phyloP scores from a whole-genome alignment of 2,888 invertebrate genomes.

The Platycnemis pennipes region DNA sequence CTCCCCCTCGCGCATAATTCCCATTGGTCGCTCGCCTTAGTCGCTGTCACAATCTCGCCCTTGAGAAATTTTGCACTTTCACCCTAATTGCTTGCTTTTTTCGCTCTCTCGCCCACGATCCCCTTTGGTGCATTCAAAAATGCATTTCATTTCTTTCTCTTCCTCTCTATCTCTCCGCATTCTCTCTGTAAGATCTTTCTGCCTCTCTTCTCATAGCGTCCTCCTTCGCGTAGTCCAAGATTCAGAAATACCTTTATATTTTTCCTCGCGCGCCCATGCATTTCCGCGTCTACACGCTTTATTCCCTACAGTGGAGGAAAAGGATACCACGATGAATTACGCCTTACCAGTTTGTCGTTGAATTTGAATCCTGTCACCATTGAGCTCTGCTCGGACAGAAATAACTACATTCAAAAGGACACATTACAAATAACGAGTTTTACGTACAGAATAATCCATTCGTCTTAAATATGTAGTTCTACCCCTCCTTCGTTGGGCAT shows the following conservation, averaged over 20 bases:
- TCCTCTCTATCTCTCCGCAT: background rate
- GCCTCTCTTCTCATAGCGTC: background rate
- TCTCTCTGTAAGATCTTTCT: background rate
- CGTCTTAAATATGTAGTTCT: too few species aligned
- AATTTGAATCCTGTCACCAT: too few species aligned
- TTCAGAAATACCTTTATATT: background rate
- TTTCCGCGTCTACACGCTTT: too few species aligned
- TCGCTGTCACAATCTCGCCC: background rate
- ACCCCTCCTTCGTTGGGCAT: too few species aligned
- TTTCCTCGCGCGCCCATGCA: background rate
- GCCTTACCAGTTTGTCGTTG: too few species aligned
- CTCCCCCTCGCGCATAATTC: background rate
- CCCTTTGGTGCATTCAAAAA: background rate
- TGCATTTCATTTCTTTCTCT: background rate
- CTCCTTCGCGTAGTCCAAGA: background rate
- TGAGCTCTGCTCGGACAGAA: too few species aligned
- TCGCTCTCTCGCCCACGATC: background rate
- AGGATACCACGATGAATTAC: too few species aligned
- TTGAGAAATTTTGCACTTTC: background rate
- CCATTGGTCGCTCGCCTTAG: background rate
- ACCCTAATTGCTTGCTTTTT: background rate
- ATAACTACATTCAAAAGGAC: too few species aligned
- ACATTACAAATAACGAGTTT: too few species aligned
- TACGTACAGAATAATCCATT: too few species aligned
- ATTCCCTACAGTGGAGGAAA: too few species aligned